phyloP scores from a whole-genome alignment of 2,797 vertebrate genomes.

The Chiloscyllium punctatum region DNA sequence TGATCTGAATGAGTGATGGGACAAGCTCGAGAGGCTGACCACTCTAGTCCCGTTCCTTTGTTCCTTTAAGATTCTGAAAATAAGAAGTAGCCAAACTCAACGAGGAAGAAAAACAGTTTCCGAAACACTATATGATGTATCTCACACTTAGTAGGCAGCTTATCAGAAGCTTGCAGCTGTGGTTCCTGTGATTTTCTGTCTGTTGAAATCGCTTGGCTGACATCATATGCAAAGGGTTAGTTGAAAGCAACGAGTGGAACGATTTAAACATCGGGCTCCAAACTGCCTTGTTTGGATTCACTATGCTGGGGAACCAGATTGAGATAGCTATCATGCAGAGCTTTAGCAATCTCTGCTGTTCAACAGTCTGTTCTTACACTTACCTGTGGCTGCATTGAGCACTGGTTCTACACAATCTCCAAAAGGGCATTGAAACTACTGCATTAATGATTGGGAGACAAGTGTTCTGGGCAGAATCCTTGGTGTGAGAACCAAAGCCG shows the following conservation, averaged over 20 bases:
- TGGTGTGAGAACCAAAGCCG: neutral
- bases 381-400: neutral
- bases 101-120: neutral
- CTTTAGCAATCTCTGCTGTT: neutral
- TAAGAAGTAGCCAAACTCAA: neutral
- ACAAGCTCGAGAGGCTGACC: neutral
- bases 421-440: neutral
- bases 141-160: neutral
- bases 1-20: neutral
- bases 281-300: neutral
- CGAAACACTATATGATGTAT: neutral
- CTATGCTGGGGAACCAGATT: neutral
- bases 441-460: neutral
- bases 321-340: neutral
- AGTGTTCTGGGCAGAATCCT: neutral
- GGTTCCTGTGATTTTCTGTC: neutral
- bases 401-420: neutral
- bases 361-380: neutral
- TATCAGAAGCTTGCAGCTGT: neutral
- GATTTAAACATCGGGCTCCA: neutral
- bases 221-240: neutral
- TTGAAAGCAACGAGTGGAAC: neutral
- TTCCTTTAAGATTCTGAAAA: neutral
- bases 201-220: neutral
- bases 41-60: neutral